Percentiles rank a stretch among this genome's conserved stretches.
phyloP scores from a whole-genome alignment of 2,797 vertebrate genomes.

The Leptoclinus maculatus region DNA sequence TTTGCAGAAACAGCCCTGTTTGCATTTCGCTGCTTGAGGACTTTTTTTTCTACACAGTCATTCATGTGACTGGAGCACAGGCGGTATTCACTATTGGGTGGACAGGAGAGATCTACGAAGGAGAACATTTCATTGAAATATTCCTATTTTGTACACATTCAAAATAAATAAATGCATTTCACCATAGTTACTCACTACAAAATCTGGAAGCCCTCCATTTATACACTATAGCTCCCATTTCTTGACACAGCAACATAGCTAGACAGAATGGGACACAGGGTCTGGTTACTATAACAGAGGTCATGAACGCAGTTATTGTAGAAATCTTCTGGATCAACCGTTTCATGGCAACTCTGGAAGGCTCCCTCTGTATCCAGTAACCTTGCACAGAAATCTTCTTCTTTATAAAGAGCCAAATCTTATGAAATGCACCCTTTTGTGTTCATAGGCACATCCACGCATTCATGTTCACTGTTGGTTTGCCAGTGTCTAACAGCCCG shows the following conservation, averaged over 20 bases:
- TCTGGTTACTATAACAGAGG: conserved; percentile 38
- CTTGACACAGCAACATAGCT: conserved; percentile 47
- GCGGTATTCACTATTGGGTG: conserved; percentile 48
- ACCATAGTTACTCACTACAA: conserved; percentile 32
- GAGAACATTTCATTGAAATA: neutral
- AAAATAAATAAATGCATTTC: neutral
- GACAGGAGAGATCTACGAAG: conserved; percentile 27
- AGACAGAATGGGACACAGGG: conserved; percentile 42
- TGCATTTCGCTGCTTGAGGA: conserved; percentile 31
- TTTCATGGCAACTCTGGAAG: conserved; percentile 50
- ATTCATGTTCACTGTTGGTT: conserved; percentile 26
- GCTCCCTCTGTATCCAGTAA: conserved; percentile 42
- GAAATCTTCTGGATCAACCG: conserved; percentile 35
- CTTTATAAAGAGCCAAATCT: conserved; percentile 37
- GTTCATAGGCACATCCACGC: conserved; percentile 25
- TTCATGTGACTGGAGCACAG: conserved; percentile 46
- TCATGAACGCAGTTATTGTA: conserved; percentile 50
- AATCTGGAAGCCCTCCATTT: conserved; percentile 45
- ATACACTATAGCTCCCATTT: conserved; percentile 39
- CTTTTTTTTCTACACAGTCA: conserved; percentile 44
- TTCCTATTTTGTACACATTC: neutral
- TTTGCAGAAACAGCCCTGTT: conserved; percentile 57
- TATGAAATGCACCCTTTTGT: conserved; percentile 15
- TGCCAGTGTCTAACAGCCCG: conserved; percentile 21
- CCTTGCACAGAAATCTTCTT: conserved; percentile 30